phyloP scores from a whole-genome alignment of 2,888 invertebrate species.

The Lasioglossum leucozonium region DNA sequence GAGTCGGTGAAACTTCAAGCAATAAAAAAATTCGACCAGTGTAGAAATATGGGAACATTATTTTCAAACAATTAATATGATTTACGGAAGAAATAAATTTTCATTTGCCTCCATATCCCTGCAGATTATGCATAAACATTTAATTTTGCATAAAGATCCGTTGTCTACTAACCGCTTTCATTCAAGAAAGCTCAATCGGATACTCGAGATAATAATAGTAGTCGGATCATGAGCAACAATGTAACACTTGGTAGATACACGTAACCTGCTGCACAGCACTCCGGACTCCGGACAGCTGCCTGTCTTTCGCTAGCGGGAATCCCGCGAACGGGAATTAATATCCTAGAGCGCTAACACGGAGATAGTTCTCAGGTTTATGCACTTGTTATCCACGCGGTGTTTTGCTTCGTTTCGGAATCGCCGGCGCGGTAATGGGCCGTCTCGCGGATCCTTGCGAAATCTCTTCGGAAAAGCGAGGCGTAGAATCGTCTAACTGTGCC shows the following conservation, averaged over 20 bases:
- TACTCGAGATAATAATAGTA: background rate
- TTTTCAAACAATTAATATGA: too few species aligned
- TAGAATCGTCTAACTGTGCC: slow-evolving; percentile 44
- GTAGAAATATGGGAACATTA: too few species aligned
- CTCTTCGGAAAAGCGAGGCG: slow-evolving; percentile 32
- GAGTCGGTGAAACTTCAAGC: too few species aligned
- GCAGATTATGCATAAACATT: too few species aligned
- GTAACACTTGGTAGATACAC: background rate
- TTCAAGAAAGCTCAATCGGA: background rate
- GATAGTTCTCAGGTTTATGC: slow-evolving; percentile 36
- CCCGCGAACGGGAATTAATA: slow-evolving; percentile 59
- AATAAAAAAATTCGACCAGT: too few species aligned
- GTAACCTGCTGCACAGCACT: background rate
- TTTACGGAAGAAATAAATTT: too few species aligned
- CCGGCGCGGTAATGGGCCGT: slow-evolving; percentile 38
- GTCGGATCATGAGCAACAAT: background rate
- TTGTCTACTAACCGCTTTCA: background rate
- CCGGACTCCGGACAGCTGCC: background rate
- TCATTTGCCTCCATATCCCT: too few species aligned
- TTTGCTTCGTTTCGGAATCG: slow-evolving; percentile 46
- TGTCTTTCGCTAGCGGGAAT: slow-evolving; percentile 7
- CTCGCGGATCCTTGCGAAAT: slow-evolving; percentile 32
- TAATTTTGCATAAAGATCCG: background rate
- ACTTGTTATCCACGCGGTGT: slow-evolving; percentile 49
- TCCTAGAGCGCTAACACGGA: slow-evolving; percentile 27